Evolutionary conservation across 2,113 vertebrate genomes (phyloP), one percentile per base, ranked within the genome.

Genomic region (Sakesphorus luctuosus): DNA sequence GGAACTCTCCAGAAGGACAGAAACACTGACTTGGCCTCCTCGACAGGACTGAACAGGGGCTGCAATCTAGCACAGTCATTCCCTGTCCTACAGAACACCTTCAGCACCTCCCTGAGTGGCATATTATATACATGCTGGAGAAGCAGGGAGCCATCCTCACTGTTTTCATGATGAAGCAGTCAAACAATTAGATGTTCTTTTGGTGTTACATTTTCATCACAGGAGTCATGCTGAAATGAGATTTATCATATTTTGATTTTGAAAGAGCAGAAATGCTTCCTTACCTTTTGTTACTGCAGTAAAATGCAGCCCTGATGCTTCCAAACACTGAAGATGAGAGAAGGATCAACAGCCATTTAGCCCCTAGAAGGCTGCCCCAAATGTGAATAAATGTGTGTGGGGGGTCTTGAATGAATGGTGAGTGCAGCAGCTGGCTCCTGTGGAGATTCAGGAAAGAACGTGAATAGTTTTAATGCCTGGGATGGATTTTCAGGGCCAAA

Each of bases 391-490:
- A 52, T 9, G 10, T 24, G 26, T 7, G 15, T 3, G 2, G 1
- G 4, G 4, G 31, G 3, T 33, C 74, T 3, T 31, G 62, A 87
- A 66, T 36, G 13, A 82, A n/a, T 8, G 26, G 17, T 49, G 66
- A 89, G 55, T 28, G 28, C 69, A 90, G 79, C 63, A 69, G 44
- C 23, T 58, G n/a, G 36, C 63, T 66, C 55, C 55, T 58, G 36
- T 15, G 47, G 26, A 84, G 17, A 38, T 77, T 23, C 43, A 90
- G 66, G 63, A 15, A 74, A 78, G 71, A 58, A 36, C 10, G n/a
- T 3, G 13, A 85, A n/a, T 35, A 1, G 9, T n/a, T 52, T 69
- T 33, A 52, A 84, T 0, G 0, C 28, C 29, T 6, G 19, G 56
- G 21, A 52, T 38, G 53, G 83, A 56, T 86, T 92, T 94, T 77